Conservation (phyloP, 2,888 invertebrate species). For the Heteropelma amictum region DNA sequence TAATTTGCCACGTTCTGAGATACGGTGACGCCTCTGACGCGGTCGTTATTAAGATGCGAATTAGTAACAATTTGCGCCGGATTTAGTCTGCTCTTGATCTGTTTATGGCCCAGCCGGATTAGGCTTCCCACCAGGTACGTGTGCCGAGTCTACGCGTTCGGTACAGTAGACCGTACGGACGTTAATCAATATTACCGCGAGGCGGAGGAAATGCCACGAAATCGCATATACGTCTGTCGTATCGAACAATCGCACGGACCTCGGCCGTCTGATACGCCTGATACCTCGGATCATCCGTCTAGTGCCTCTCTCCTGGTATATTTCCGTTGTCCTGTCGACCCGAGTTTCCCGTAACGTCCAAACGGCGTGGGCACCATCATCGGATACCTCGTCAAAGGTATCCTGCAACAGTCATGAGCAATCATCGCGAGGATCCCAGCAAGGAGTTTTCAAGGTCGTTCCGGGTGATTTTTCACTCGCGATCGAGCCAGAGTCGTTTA, state of each 20-base stretch:
- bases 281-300: slow-evolving; percentile 57
- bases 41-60: slow-evolving; percentile 78
- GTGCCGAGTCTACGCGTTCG: slow-evolving; percentile 69
- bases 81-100: slow-evolving; percentile 77
- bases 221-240: slow-evolving; percentile 48
- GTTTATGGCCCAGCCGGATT: slow-evolving; percentile 77
- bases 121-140: slow-evolving; percentile 66
- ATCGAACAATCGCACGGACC: slow-evolving; percentile 56
- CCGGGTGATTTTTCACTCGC: no score
- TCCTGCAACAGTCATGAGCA: neutral
- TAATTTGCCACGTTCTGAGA: slow-evolving; percentile 78
- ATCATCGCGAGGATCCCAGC: no score
- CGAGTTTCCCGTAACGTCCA: slow-evolving; percentile 29
- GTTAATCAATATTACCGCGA: slow-evolving; percentile 76
- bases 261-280: slow-evolving; percentile 52
- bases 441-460: no score
- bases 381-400: slow-evolving; percentile 18
- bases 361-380: slow-evolving; percentile 27
- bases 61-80: slow-evolving; percentile 78
- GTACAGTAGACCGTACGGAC: slow-evolving; percentile 53
- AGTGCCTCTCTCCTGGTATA: slow-evolving; percentile 46
- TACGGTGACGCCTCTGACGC: slow-evolving; percentile 78
- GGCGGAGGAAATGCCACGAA: slow-evolving; percentile 45
- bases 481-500: neutral
- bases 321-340: slow-evolving; percentile 44